Evolutionary conservation across 30 jellyfish, hydroid and myxozoan genomes (phyloP).

Genomic region (Haliclystus octoradiatus): DNA sequence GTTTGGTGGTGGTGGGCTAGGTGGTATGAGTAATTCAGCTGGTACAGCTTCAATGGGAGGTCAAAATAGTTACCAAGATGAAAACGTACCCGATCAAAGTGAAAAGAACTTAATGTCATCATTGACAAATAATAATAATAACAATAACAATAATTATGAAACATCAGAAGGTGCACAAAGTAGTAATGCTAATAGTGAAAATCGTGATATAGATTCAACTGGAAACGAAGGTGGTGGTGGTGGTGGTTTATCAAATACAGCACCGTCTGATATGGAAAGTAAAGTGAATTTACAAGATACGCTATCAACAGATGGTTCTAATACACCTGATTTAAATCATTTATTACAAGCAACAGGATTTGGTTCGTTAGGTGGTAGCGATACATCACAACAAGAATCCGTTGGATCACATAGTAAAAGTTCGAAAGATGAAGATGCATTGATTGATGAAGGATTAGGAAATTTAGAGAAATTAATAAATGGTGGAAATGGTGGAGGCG

Average conservation of each 20-base stretch:
- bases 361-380: not conserved
- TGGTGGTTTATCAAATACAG: not conserved
- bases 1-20: conserved; percentile 14
- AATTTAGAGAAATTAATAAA: conserved; percentile 25
- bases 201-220: not conserved
- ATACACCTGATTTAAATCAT: not conserved
- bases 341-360: not conserved
- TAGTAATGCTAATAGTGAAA: not conserved
- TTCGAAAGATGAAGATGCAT: conserved; percentile 9
- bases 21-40: not conserved
- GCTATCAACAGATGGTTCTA: not conserved
- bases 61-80: not conserved
- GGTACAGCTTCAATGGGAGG: not conserved
- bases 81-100: not conserved
- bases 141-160: not conserved
- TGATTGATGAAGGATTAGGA: conserved; percentile 31
- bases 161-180: not conserved
- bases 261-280: not conserved
- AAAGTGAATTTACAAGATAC: not conserved
- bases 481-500: conserved; percentile 6
- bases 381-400: not conserved
- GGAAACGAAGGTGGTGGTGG: conserved; percentile 4
- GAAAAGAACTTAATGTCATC: not conserved
- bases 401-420: conserved; percentile 17
- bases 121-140: no score